These are phyloP conservation scores for Drosophila villosipedis DNA, from an alignment of 2,888 invertebrate genomes.

Conservation along the genomic window DNA sequence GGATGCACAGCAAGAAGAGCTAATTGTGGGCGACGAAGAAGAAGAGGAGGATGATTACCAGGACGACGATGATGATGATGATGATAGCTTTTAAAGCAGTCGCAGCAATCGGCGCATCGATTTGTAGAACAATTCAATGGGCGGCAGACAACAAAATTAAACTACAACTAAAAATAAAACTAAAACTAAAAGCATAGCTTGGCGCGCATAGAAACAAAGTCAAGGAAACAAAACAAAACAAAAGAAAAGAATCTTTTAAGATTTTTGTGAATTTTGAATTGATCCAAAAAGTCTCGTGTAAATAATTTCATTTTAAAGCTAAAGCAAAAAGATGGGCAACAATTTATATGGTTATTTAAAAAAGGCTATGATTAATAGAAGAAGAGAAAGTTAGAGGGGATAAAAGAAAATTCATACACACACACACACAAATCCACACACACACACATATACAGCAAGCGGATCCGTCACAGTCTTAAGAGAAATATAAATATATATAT, in stretches of 20 bases:
- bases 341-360: slow-evolving; percentile 20
- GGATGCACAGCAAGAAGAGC: slow-evolving; percentile 58
- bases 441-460: slow-evolving; percentile 48
- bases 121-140: slow-evolving; percentile 63
- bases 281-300: slow-evolving; percentile 40
- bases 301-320: slow-evolving; percentile 52
- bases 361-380: slow-evolving; percentile 27
- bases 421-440: slow-evolving; percentile 19
- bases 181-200: slow-evolving; percentile 54
- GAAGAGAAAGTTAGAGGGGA: slow-evolving; percentile 8
- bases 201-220: slow-evolving; percentile 27
- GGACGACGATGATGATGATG: slow-evolving; percentile 29
- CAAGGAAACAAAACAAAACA: background rate
- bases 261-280: slow-evolving; percentile 19
- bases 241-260: background rate
- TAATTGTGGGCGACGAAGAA: slow-evolving; percentile 54
- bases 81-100: slow-evolving; percentile 84
- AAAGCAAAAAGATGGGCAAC: slow-evolving; percentile 30
- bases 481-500: slow-evolving; percentile 9
- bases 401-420: slow-evolving; percentile 11
- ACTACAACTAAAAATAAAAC: slow-evolving; percentile 8
- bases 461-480: slow-evolving; percentile 68
- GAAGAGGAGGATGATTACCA: slow-evolving; percentile 26
- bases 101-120: slow-evolving; percentile 29
- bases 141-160: slow-evolving; percentile 32